phyloP scores from a whole-genome alignment of 2,888 invertebrate species.

The Drosophila kambysellisi region DNA sequence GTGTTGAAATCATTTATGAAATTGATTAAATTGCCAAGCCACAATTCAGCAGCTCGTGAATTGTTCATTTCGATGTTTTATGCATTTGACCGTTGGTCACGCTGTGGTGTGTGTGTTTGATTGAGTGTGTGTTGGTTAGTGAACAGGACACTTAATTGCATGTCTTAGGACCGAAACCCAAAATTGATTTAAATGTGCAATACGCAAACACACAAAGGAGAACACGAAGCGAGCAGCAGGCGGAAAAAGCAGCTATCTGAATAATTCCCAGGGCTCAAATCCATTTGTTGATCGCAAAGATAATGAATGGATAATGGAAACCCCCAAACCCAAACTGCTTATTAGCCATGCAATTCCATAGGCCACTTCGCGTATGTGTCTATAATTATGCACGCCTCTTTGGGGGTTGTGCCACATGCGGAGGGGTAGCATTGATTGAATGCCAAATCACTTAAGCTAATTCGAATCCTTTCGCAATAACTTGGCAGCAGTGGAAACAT shows the following conservation, averaged over 20 bases:
- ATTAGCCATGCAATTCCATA: conserved; percentile 51
- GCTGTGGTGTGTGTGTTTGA: neutral
- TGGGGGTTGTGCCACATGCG: neutral
- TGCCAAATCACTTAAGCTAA: conserved; percentile 78
- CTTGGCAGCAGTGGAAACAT: conserved; percentile 57
- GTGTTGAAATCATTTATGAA: conserved; percentile 32
- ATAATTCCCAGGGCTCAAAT: conserved; percentile 46
- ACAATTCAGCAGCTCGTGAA: conserved; percentile 21
- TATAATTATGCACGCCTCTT: conserved; percentile 61
- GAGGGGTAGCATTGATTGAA: conserved; percentile 61
- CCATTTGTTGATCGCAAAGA: conserved; percentile 56
- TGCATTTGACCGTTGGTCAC: conserved; percentile 19
- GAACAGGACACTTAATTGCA: conserved; percentile 37
- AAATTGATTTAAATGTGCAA: conserved; percentile 71
- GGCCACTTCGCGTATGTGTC: conserved; percentile 49
- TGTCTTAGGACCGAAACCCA: conserved; percentile 48
- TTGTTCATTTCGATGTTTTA: conserved; percentile 36
- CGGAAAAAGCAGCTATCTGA: conserved; percentile 15
- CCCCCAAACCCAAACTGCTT: conserved; percentile 51
- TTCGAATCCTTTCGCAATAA: conserved; percentile 69
- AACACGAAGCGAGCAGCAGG: conserved; percentile 23
- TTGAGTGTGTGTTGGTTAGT: neutral
- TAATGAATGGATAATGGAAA: conserved; percentile 65
- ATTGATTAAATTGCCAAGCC: conserved; percentile 39
- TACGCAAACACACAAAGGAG: conserved; percentile 21